phyloP scores from a whole-genome alignment of 2,888 invertebrate genomes.

The Merodon equestris region DNA sequence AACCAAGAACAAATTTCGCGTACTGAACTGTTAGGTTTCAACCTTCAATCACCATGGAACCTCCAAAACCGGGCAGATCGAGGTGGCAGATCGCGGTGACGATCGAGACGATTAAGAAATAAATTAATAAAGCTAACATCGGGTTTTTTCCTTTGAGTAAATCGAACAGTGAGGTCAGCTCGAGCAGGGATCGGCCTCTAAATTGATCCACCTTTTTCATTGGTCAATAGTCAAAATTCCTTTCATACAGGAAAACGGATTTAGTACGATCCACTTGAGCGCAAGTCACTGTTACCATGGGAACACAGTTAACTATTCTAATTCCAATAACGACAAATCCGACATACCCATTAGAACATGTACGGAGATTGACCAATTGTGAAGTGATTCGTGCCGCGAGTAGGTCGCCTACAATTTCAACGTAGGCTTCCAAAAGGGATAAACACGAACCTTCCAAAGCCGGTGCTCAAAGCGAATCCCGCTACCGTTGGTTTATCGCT shows the following conservation, averaged over 20 bases:
- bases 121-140: too few species aligned
- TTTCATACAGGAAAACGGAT: not conserved
- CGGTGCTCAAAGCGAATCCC: too few species aligned
- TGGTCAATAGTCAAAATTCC: not conserved
- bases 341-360: too few species aligned
- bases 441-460: slow-evolving; percentile 7
- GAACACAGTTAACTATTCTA: not conserved
- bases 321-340: not conserved
- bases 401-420: slow-evolving; percentile 19
- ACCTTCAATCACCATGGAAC: too few species aligned
- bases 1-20: too few species aligned
- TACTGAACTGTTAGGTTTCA: too few species aligned
- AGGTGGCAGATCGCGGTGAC: too few species aligned
- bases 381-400: slow-evolving; percentile 20
- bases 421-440: slow-evolving; percentile 13
- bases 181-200: not conserved
- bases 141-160: too few species aligned
- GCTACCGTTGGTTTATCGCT: too few species aligned
- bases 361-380: slow-evolving; percentile 3
- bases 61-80: too few species aligned
- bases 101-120: too few species aligned
- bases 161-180: too few species aligned
- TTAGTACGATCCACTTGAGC: not conserved
- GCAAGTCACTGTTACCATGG: slow-evolving; percentile 5
- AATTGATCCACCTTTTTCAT: not conserved